Evolutionary conservation across 2,888 invertebrate genomes (phyloP), one percentile per base, ranked within the genome.

Genomic region (Abrostola triplasia): DNA sequence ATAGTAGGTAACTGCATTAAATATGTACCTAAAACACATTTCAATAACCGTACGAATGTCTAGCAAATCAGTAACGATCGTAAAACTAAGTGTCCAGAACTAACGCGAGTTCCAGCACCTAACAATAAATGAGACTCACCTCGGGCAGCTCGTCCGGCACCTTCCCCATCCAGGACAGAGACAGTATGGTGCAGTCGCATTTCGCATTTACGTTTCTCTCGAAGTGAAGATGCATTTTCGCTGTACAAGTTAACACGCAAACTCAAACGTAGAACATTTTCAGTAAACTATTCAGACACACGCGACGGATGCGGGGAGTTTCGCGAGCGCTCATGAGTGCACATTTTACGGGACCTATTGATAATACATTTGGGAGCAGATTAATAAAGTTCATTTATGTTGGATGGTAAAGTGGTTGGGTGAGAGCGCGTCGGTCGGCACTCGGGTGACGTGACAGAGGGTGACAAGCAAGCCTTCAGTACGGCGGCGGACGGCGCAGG

Each of bases 111-210:
- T 50, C 47, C 11, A 53, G 36, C 57, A 61, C 61, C 64, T 69
- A 66, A 64, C 56, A 66, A 70, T 66, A 50, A 62, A 59, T 59
- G 85, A 52, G 50, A 84, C 95, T 95, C 93, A 98, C 98, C 97
- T 98, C 98, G 47, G 98, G 98, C 83, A 98, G 95, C 89, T 98
- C 98, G 90, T 99, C 99, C 77, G 99, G 99, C 84, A 99, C 98
- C 95, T 99, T 98, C 77, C 99, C 99, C 99, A 99, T 99, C 99
- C 99, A 99, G 84, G 99, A 98, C 88, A 99, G 95, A 82, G 98
- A 98, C 85, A 98, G 95, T 88, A 99, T 98, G 83, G 98, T 97
- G 94, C 98, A 99, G 95, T 99, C 99, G 95, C 98, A 98, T 95
- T 98, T 98, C 81, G 98, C 98, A 91, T 98, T 98, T 82, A 97